Percentiles rank a stretch among this genome's conserved stretches.
Conservation (phyloP, 2,797 vertebrate species). For the Xenentodon cancila region DNA sequence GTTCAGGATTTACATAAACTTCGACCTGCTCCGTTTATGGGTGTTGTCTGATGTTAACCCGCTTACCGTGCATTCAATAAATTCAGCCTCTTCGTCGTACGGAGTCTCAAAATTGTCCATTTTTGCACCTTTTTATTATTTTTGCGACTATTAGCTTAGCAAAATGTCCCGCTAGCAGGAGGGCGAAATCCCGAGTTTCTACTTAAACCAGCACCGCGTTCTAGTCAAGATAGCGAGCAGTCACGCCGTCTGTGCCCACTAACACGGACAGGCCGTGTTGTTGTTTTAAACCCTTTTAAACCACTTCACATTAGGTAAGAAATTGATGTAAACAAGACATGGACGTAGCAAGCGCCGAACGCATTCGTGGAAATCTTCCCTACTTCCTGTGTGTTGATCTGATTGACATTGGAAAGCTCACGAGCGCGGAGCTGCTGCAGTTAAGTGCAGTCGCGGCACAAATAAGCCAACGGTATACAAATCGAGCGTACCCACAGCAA, state of each 20-base stretch:
- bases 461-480: fast-evolving
- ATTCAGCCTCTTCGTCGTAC: constrained; percentile 71
- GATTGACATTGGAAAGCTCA: fast-evolving
- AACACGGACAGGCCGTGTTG: too few relatives aligned
- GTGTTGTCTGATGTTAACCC: neutral
- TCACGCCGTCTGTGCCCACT: too few relatives aligned
- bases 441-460: fast-evolving
- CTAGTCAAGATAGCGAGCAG: too few relatives aligned
- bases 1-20: too few relatives aligned
- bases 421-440: neutral
- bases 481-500: neutral
- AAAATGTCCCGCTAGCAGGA: neutral
- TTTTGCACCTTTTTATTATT: neutral
- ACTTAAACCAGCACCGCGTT: too few relatives aligned
- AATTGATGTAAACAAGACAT: too few relatives aligned
- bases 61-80: constrained; percentile 77
- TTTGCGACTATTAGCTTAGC: neutral
- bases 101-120: constrained; percentile 79
- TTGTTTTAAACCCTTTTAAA: too few relatives aligned
- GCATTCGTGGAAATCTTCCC: neutral
- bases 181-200: too few relatives aligned
- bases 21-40: too few relatives aligned
- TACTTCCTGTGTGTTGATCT: constrained; percentile 31
- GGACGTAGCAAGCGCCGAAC: neutral
- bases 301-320: too few relatives aligned